Percentiles rank a stretch among this genome's conserved stretches.
These are phyloP conservation scores for Leptodactylus fuscus DNA, from an alignment of 2,113 vertebrate genomes.

Conservation along the genomic window DNA sequence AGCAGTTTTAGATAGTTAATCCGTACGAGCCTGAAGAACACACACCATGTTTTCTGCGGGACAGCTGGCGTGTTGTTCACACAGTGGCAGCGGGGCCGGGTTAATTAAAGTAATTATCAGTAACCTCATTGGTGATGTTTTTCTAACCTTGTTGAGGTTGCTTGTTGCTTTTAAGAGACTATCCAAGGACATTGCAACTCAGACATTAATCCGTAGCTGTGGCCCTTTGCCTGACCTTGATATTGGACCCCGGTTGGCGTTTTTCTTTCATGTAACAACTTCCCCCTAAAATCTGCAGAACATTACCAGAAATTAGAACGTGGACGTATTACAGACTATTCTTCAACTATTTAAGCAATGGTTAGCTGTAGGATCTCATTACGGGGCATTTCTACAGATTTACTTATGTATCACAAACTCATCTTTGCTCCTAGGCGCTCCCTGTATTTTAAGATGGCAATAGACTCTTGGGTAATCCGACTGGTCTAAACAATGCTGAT, in stretches of 20 bases:
- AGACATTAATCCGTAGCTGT: slow-evolving; percentile 30
- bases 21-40: neutral
- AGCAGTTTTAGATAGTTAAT: neutral
- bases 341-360: no score
- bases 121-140: slow-evolving; percentile 33
- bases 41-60: neutral
- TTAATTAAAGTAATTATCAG: slow-evolving; percentile 35
- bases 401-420: no score
- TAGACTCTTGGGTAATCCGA: no score
- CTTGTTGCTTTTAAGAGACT: slow-evolving; percentile 16
- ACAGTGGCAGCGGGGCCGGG: neutral
- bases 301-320: neutral
- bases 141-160: slow-evolving; percentile 37
- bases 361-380: no score
- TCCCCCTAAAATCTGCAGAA: neutral
- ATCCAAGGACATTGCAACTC: slow-evolving; percentile 17
- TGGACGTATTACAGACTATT: no score
- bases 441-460: no score
- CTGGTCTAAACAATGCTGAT: no score
- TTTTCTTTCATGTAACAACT: neutral
- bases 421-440: no score
- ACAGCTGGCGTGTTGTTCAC: slow-evolving; percentile 38
- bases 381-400: no score
- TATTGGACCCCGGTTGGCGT: neutral
- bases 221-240: slow-evolving; percentile 29